phyloP scores from a whole-genome alignment of 2,888 invertebrate genomes.

The Apotomis betuletana region DNA sequence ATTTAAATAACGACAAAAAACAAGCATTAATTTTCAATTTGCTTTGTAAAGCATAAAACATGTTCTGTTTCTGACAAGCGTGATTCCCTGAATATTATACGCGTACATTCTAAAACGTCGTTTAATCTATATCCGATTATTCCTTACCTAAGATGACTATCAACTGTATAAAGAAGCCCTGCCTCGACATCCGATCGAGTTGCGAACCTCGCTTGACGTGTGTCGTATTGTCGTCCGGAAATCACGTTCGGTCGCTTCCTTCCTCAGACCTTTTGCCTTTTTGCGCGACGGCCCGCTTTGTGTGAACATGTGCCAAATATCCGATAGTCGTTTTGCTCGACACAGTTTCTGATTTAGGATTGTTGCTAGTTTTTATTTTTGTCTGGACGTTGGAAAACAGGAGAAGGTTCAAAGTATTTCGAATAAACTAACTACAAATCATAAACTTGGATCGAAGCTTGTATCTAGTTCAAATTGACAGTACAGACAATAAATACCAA shows the following conservation, averaged over 20 bases:
- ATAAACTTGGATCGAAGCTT: no score
- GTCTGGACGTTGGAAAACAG: slow-evolving; percentile 2
- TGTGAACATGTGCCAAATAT: slow-evolving; percentile 40
- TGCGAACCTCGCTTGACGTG: slow-evolving; percentile 53
- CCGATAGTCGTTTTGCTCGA: slow-evolving; percentile 22
- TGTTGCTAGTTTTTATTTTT: slow-evolving; percentile 15
- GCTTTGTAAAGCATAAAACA: no score
- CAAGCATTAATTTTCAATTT: no score
- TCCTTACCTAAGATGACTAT: slow-evolving; percentile 14
- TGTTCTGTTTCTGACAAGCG: not conserved
- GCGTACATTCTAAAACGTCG: not conserved
- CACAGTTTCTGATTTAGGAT: slow-evolving; percentile 20
- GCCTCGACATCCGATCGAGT: slow-evolving; percentile 62
- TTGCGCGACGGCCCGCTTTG: slow-evolving; percentile 45
- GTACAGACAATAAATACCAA: no score
- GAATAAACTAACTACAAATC: no score
- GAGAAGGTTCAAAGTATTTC: no score
- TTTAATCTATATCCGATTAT: slow-evolving; percentile 3
- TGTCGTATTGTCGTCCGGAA: slow-evolving; percentile 58
- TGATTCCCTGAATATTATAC: not conserved
- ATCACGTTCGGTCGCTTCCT: slow-evolving; percentile 73
- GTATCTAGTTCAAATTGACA: no score
- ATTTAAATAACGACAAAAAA: no score
- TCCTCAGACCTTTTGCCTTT: slow-evolving; percentile 53
- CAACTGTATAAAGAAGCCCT: slow-evolving; percentile 32